Conservation (phyloP, 2,797 vertebrate genomes). For the Urophycis tenuis region DNA sequence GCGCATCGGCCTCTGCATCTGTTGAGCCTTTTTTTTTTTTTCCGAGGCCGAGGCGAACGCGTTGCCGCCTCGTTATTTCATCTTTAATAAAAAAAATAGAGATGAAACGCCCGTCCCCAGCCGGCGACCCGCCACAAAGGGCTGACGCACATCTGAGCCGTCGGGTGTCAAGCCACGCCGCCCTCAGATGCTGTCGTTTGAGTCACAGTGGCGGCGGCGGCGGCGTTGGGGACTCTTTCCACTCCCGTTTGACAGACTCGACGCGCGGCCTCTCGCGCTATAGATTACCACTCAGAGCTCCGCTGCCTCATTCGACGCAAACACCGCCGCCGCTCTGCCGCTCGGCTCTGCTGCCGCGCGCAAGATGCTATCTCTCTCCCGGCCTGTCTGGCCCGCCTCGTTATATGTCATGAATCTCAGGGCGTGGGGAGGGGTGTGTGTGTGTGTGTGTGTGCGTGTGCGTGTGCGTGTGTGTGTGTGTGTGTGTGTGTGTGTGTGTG, state of each 20-base stretch:
- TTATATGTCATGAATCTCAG: background rate
- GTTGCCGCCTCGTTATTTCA: background rate
- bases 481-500: too few species aligned
- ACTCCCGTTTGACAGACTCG: conserved; percentile 35
- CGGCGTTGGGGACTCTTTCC: conserved; percentile 37
- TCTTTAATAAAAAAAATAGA: background rate
- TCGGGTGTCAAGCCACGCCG: conserved; percentile 21
- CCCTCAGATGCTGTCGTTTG: conserved; percentile 9
- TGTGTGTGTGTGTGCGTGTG: too few species aligned
- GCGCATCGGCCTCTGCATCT: too few species aligned
- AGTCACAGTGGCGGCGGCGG: background rate
- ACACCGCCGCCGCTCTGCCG: background rate
- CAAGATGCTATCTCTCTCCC: background rate
- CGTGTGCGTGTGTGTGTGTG: too few species aligned
- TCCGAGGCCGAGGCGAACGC: background rate
- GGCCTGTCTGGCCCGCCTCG: background rate
- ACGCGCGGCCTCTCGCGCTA: background rate
- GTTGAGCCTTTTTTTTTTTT: too few species aligned
- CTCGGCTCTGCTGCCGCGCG: background rate
- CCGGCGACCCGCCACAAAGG: conserved; percentile 31
- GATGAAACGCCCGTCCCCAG: conserved; percentile 27
- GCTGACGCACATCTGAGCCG: conserved; percentile 19
- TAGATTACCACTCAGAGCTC: background rate
- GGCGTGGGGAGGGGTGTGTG: background rate
- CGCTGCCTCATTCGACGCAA: background rate